Conservation (phyloP, 2,113 vertebrate genomes). For the Thryonomys swinderianus region DNA sequence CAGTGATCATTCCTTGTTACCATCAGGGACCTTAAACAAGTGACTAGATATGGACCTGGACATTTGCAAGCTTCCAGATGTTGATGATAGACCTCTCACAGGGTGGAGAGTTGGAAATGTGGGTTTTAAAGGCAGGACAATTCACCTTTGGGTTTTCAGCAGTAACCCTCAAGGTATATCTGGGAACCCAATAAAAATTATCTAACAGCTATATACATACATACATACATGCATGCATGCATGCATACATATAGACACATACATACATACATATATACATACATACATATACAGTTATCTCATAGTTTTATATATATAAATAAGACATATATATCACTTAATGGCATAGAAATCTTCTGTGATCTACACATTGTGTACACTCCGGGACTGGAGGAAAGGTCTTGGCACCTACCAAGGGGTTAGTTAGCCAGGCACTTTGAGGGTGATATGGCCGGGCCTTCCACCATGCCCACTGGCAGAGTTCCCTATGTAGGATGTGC, state of each 20-base stretch:
- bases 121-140: neutral
- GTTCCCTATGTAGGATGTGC: constrained; percentile 65
- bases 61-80: neutral
- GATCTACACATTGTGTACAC: neutral
- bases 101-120: neutral
- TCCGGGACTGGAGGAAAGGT: neutral
- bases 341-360: neutral
- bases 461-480: constrained; percentile 58
- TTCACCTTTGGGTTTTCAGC: neutral
- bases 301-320: too few species aligned
- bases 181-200: neutral
- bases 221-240: too few species aligned
- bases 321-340: too few species aligned
- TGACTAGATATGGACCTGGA: neutral
- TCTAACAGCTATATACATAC: neutral
- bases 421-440: constrained; percentile 39
- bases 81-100: neutral
- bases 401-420: neutral
- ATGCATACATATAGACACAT: too few species aligned
- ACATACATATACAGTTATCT: too few species aligned
- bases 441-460: constrained; percentile 36
- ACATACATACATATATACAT: too few species aligned
- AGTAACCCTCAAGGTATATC: neutral
- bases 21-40: neutral
- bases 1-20: neutral